Evolutionary conservation across 1,140 invertebrate genomes (phyloP).

Genomic region (Asbolus verrucosus): DNA sequence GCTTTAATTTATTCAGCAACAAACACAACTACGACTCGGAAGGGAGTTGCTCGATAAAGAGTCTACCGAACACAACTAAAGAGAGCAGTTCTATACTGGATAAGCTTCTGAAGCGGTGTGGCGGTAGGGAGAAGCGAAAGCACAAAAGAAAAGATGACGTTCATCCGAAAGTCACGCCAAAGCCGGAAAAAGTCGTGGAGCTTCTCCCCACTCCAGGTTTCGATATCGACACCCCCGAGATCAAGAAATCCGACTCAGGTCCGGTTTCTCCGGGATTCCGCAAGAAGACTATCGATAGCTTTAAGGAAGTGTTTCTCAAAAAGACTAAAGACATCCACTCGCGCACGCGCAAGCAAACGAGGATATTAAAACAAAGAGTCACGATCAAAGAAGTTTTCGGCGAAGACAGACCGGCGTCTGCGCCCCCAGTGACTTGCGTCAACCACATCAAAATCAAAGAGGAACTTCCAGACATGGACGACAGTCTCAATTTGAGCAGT

Average conservation of each 20-base stretch:
- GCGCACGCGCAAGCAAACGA: conserved; percentile 80
- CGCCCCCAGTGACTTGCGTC: conserved; percentile 67
- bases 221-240: conserved; percentile 66
- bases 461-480: conserved; percentile 46
- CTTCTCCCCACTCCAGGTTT: conserved; percentile 69
- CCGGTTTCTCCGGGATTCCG: conserved; percentile 73
- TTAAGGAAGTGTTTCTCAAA: conserved; percentile 74
- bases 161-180: conserved; percentile 68
- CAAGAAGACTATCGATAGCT: conserved; percentile 77
- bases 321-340: conserved; percentile 73
- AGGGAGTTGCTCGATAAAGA: conserved; percentile 68
- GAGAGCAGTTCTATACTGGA: conserved; percentile 74
- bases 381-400: conserved; percentile 85
- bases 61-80: conserved; percentile 62
- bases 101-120: conserved; percentile 73
- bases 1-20: conserved; percentile 69
- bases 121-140: conserved; percentile 70
- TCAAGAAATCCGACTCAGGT: too few species aligned
- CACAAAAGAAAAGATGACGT: conserved; percentile 69
- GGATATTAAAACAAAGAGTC: conserved; percentile 79
- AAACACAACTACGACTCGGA: conserved; percentile 75
- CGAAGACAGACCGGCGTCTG: conserved; percentile 75
- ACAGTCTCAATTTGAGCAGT: conserved; percentile 21
- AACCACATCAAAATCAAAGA: conserved; percentile 60
- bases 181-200: conserved; percentile 70